Base-by-base conservation (phyloP, 1,140 invertebrate genomes). In the Drosophila pruinosa region DNA sequence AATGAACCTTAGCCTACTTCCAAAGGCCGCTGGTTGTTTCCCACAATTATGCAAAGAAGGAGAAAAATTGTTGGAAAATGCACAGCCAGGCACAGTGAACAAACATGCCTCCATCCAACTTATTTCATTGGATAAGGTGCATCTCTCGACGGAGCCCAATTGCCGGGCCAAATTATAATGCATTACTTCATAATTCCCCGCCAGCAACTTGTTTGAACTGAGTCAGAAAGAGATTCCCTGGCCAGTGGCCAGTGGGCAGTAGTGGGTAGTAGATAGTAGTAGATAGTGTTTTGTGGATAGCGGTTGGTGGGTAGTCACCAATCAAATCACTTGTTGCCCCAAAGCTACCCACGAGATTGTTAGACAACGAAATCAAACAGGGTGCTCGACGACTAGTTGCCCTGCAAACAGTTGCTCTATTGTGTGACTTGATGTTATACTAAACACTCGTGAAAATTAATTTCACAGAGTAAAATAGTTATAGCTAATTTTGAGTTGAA, bases 1-100 rank as follows among this genome's bases (percentile, higher is more conserved):
- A 86, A 86, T 73, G 82, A 86, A 86, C 82, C 82, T 86, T 88
- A 88, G 82, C 82, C 82, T 88, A 88, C 78, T 88, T 88, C 68
- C 65, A 67, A 75, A 76, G 77, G 72, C 82, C 82, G 83, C 82
- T 71, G 82, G 82, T 88, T 75, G 78, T 88, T 88, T 88, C 82
- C 82, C 82, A 88, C 82, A 88, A 88, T 88, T 88, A 88, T 88
- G 82, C 83, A 88, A 88, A 86, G 57, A 64, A 69, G 65, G 38
- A 70, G 53, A 81, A 73, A 61, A 78, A 83, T 63, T 63, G 59
- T 48, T 64, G 50, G 43, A 41, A 68, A 70, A 69, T 61, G 52
- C 21, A 53, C 21, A 36, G 26, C n/a, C n/a, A n/a, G n/a, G 59
- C 50, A 39, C 67, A 65, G 68, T 52, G 70, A 62, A 83, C 79